Evolutionary conservation across 2,888 invertebrate species (phyloP).

Genomic region (Dexiosoma caninum): DNA sequence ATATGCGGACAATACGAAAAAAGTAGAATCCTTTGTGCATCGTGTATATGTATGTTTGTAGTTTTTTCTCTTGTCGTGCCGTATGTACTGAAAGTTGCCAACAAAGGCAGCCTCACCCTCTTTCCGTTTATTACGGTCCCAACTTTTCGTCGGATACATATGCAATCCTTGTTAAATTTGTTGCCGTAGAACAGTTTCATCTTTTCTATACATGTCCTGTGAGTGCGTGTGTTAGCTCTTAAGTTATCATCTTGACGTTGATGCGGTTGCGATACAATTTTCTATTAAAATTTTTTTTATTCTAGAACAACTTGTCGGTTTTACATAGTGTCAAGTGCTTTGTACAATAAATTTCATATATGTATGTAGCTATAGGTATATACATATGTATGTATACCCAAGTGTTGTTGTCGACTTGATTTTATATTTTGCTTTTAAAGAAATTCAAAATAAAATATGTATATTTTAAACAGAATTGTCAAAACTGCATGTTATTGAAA

Average conservation of each 20-base stretch:
- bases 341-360: background rate
- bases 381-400: background rate
- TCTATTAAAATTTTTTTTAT: slow-evolving; percentile 6
- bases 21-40: slow-evolving; percentile 41
- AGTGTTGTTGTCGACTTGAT: background rate
- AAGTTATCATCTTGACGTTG: slow-evolving; percentile 39
- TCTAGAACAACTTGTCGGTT: slow-evolving; percentile 10
- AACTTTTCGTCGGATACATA: slow-evolving; percentile 4
- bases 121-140: slow-evolving; percentile 18
- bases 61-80: slow-evolving; percentile 8
- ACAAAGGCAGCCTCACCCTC: slow-evolving; percentile 50
- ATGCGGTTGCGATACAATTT: slow-evolving; percentile 18
- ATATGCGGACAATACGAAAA: background rate
- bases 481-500: background rate
- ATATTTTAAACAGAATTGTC: too few relatives aligned
- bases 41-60: slow-evolving; percentile 3
- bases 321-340: slow-evolving; percentile 35
- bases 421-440: background rate
- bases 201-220: slow-evolving; percentile 38
- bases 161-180: slow-evolving; percentile 22
- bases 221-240: slow-evolving; percentile 25
- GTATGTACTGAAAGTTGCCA: slow-evolving; percentile 31
- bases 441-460: too few relatives aligned
- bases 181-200: slow-evolving; percentile 16
- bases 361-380: too few relatives aligned